Percentiles rank a stretch among this genome's conserved stretches.
Conservation (phyloP, 2,888 invertebrate genomes). For the Andrena bucephala region DNA sequence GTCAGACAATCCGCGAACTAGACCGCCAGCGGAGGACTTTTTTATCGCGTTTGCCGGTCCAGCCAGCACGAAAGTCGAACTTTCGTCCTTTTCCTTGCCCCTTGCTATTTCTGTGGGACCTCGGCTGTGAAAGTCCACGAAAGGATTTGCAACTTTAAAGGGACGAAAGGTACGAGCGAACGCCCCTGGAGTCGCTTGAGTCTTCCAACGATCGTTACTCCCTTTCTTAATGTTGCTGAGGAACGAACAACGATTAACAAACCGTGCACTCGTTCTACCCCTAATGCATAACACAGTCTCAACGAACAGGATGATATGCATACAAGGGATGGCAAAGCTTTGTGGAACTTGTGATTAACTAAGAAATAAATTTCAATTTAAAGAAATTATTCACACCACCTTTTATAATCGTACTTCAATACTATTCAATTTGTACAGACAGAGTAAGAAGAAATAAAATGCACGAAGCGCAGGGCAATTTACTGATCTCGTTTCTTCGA, state of each 20-base stretch:
- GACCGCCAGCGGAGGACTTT: constrained; percentile 12
- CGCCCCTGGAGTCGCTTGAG: constrained; percentile 47
- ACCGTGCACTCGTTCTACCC: neutral
- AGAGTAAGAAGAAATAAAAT: too few species aligned
- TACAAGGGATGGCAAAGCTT: too few species aligned
- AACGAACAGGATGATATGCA: too few species aligned
- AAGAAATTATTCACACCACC: too few species aligned
- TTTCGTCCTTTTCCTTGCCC: constrained; percentile 14
- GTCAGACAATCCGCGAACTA: constrained; percentile 38
- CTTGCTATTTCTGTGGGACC: constrained; percentile 20
- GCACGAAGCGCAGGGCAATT: too few species aligned
- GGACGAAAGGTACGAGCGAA: constrained; percentile 41
- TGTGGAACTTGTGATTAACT: too few species aligned
- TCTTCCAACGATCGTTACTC: constrained; percentile 57
- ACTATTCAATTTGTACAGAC: too few species aligned
- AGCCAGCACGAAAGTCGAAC: constrained; percentile 35
- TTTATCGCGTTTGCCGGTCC: constrained; percentile 8
- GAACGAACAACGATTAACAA: neutral
- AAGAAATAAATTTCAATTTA: too few species aligned
- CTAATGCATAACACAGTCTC: too few species aligned
- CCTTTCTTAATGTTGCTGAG: constrained; percentile 29
- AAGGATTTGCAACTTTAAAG: constrained; percentile 68
- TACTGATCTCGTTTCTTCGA: too few species aligned
- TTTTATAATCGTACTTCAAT: too few species aligned
- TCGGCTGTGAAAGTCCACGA: constrained; percentile 49